Evolutionary conservation across 2,113 vertebrate species (phyloP), one percentile per base, ranked within the genome.

Genomic region (Toxostoma redivivum): DNA sequence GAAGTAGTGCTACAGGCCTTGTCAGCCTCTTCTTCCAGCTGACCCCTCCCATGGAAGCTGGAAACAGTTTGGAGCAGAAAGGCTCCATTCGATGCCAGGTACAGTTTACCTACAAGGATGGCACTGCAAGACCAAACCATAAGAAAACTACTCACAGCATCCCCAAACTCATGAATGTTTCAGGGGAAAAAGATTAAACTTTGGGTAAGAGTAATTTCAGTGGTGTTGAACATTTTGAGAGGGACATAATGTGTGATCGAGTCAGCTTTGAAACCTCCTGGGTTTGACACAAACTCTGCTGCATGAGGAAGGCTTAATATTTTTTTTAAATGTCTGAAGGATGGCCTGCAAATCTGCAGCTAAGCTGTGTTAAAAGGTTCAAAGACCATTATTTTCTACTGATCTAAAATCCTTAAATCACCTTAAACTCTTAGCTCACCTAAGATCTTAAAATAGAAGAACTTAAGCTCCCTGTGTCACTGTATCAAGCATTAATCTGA

Each of bases 361-460:
- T 94, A 95, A 97, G 79, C 86, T 93, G 76, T 0, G 1, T 69
- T 91, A 77, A 71, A 71, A 79, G 28, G 15, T 94, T 94, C 93
- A 77, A 77, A 88, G 62, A 54, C 62, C 62, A 82, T 93, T 91
- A 88, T 90, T 93, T 95, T 86, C 58, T 87, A 70, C 80, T 86
- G 12, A 76, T 95, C 62, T 92, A 86, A 77, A 97, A 92, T 93
- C 88, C 70, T 86, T 88, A 93, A 93, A 92, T 90, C 78, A 88
- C 16, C 62, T 97, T 95, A 93, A 92, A 90, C 33, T 88, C 79
- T 70, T 82, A 86, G 79, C 62, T 93, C 79, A 71, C 30, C 35
- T 81, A 78, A 91, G 38, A 94, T 72, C 81, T 81, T 88, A 86
- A 90, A 88, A 88, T 84, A 81, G 84, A 86, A 81, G 42, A 61